phyloP scores from a whole-genome alignment of 1,140 invertebrate genomes.

The Dinothrombium tinctorium region DNA sequence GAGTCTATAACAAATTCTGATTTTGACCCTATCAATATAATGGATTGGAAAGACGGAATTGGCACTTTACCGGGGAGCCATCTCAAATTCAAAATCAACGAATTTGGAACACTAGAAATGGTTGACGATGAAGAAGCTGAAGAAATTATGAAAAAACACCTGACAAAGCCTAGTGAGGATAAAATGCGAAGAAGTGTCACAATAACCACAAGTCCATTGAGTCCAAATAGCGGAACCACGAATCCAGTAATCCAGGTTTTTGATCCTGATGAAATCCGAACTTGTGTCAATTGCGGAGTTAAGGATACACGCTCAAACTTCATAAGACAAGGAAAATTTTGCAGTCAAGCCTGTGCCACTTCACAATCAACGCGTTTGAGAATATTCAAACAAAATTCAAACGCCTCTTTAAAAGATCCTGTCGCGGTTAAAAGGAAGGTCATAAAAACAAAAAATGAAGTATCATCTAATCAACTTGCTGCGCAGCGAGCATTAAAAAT shows the following conservation, averaged over 20 bases:
- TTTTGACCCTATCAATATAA: conserved; percentile 6
- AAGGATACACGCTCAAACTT: not conserved
- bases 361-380: conserved; percentile 11
- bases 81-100: conserved; percentile 51
- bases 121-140: conserved; percentile 33
- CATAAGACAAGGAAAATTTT: conserved; percentile 19
- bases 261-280: not conserved
- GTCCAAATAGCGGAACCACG: not conserved
- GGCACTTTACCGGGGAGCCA: conserved; percentile 50
- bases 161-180: not conserved
- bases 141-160: not conserved
- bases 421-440: not conserved
- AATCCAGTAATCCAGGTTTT: not conserved
- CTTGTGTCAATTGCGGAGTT: not conserved
- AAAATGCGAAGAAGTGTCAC: not conserved
- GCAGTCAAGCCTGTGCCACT: conserved; percentile 22
- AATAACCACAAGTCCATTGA: not conserved
- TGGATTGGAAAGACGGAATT: conserved; percentile 54
- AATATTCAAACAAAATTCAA: not conserved
- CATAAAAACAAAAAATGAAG: not conserved
- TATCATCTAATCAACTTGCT: not conserved
- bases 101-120: conserved; percentile 57
- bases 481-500: not conserved
- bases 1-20: too few species aligned
- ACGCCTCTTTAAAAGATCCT: not conserved